Percentiles rank a stretch among this genome's conserved stretches.
Conservation (phyloP, 1,140 invertebrate genomes). For the Geopemphigus sp. region DNA sequence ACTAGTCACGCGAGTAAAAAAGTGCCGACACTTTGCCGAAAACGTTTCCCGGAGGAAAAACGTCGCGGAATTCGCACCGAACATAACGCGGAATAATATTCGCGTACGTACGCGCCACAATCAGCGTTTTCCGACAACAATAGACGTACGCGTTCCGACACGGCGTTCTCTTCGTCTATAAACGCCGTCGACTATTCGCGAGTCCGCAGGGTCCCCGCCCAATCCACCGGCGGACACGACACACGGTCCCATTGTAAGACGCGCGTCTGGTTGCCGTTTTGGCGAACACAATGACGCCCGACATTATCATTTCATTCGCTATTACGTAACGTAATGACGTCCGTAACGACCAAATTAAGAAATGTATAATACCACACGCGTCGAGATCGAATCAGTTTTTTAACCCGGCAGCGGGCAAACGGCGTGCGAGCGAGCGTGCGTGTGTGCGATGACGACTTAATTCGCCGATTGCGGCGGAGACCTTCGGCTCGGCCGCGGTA, state of each 20-base stretch:
- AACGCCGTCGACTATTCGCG: not conserved
- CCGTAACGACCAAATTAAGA: slow-evolving; percentile 33
- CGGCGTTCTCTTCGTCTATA: not conserved
- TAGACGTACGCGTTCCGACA: not conserved
- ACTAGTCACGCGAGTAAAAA: no score
- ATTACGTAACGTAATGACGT: slow-evolving; percentile 36
- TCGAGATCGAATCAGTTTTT: slow-evolving; percentile 43
- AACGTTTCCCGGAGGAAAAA: no score
- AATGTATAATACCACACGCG: slow-evolving; percentile 33
- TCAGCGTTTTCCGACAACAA: slow-evolving; percentile 6
- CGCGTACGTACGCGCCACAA: not conserved
- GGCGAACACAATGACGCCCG: slow-evolving; percentile 24
- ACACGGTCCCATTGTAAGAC: not conserved
- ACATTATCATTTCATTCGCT: slow-evolving; percentile 30
- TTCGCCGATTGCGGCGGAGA: slow-evolving; percentile 11
- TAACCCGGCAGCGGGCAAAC: slow-evolving; percentile 31
- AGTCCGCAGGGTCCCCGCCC: not conserved
- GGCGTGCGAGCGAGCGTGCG: not conserved
- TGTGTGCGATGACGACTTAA: slow-evolving; percentile 15
- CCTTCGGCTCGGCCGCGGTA: not conserved
- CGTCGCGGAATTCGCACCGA: no score
- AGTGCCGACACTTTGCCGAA: no score
- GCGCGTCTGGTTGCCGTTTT: not conserved
- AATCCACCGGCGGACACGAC: no score
- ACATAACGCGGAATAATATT: no score